Conservation (phyloP, 2,888 invertebrate species). For the Apodemia mormo region DNA sequence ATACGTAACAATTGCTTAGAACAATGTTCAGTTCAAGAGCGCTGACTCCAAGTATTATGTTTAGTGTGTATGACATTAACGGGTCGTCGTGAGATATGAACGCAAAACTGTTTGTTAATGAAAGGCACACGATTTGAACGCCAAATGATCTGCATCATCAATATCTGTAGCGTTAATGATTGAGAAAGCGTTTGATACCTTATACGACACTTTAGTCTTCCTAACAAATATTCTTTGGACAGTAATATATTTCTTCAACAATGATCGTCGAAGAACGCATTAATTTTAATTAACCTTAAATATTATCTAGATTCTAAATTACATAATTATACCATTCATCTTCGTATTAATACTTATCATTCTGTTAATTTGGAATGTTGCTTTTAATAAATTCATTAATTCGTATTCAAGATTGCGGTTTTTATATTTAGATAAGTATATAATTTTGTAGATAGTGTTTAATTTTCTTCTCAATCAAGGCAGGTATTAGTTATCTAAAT, state of each 20-base stretch:
- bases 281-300: slow-evolving; percentile 1
- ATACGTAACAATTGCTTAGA: slow-evolving; percentile 51
- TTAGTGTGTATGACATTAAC: slow-evolving; percentile 37
- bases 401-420: too few relatives aligned
- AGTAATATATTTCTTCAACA: not conserved
- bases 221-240: slow-evolving; percentile 1
- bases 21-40: slow-evolving; percentile 64
- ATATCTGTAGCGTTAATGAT: not conserved
- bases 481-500: too few relatives aligned
- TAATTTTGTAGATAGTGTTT: too few relatives aligned
- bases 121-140: slow-evolving; percentile 26
- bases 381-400: too few relatives aligned
- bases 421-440: too few relatives aligned
- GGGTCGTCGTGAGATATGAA: slow-evolving; percentile 35
- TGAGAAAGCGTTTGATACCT: slow-evolving; percentile 5
- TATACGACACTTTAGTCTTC: not conserved
- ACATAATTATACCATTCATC: not conserved
- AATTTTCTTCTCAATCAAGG: too few relatives aligned
- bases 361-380: too few relatives aligned
- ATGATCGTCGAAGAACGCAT: not conserved
- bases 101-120: slow-evolving; percentile 23
- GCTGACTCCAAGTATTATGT: slow-evolving; percentile 43
- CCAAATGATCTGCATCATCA: slow-evolving; percentile 8
- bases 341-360: not conserved
- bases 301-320: not conserved